Base-by-base conservation (phyloP, 2,797 vertebrate genomes). In the Phrynocephalus guinanensis region DNA sequence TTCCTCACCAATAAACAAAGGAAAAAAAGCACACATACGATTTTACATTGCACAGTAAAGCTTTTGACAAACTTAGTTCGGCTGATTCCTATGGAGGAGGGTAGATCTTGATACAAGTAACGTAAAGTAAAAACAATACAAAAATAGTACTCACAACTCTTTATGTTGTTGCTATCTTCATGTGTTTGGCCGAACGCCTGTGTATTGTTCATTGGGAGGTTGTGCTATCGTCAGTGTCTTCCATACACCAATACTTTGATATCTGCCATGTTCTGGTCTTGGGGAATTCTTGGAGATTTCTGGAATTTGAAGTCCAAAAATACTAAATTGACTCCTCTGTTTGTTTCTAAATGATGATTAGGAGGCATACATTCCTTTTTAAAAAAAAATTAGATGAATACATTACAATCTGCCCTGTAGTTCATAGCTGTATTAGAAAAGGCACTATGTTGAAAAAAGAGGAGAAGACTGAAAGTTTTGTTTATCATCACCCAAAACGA, bases 21-120 rank as follows among this genome's bases (percentile, higher is more conserved):
- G 3, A 75, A 38, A 44, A 44, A 44, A 44, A 44, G 38, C 71
- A 73, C 72, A 44, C 76, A 1, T 1, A 3, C 15, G 1, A 33
- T 9, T 22, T 0, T 11, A 30, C 0, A 33, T 50, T 0, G 28
- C 38, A 38, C 38, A 38, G 38, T 38, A 52, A 33, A 77, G 28
- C 0, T 76, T 0, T 1, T 79, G 3, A 50, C 5, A 2, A 8
- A 13, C 0, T 81, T 1, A 1, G 67, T 71, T 30, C 85, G 1
- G 63, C 76, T 67, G 0, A 1, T 0, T 81, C 18, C 13, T 63
- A 6, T 3, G 60, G 18, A 18, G 60, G 60, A 15, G 13, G 60
- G 60, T 15, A 63, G 18, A 63, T 63, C 60, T 63, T 63, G 60
- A 18, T 52, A 4, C 33, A 26, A n/a, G 4, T 85, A 52, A 28